These are phyloP conservation scores for Tinea pellionella DNA, from an alignment of 2,888 invertebrate species.

Conservation along the genomic window DNA sequence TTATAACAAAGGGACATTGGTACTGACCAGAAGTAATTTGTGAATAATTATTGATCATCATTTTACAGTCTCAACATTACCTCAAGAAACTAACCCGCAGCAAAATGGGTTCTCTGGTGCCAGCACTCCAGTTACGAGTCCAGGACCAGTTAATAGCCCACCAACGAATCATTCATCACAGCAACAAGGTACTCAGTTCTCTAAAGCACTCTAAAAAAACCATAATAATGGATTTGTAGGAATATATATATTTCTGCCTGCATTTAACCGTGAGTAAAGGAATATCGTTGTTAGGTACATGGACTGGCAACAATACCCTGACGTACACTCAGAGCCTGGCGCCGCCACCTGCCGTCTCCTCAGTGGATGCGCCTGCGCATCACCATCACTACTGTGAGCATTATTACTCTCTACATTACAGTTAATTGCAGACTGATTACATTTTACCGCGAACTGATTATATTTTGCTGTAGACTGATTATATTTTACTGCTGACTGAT, in stretches of 20 bases:
- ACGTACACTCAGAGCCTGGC: conserved; percentile 87
- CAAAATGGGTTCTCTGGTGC: conserved; percentile 53
- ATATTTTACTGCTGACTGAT: background rate
- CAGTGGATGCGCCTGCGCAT: conserved; percentile 46
- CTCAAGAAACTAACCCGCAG: conserved; percentile 26
- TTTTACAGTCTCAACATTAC: conserved; percentile 36
- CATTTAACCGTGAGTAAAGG: no score
- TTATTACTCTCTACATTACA: background rate
- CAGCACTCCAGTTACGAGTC: conserved; percentile 29
- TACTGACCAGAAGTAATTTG: no score
- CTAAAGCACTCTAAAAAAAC: background rate
- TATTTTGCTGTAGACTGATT: background rate
- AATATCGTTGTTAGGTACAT: conserved; percentile 64
- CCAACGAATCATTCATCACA: conserved; percentile 35
- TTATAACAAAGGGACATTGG: no score
- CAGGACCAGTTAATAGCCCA: conserved; percentile 44
- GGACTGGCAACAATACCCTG: conserved; percentile 91
- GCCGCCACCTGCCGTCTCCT: conserved; percentile 44
- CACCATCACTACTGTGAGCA: conserved; percentile 55
- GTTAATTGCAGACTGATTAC: background rate
- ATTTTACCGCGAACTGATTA: background rate
- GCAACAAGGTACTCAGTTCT: conserved; percentile 31
- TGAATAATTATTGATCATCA: no score
- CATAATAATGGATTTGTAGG: no score
- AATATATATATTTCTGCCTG: no score